These are phyloP conservation scores for Plagodis dolabraria DNA, from an alignment of 2,888 invertebrate genomes.

Conservation along the genomic window DNA sequence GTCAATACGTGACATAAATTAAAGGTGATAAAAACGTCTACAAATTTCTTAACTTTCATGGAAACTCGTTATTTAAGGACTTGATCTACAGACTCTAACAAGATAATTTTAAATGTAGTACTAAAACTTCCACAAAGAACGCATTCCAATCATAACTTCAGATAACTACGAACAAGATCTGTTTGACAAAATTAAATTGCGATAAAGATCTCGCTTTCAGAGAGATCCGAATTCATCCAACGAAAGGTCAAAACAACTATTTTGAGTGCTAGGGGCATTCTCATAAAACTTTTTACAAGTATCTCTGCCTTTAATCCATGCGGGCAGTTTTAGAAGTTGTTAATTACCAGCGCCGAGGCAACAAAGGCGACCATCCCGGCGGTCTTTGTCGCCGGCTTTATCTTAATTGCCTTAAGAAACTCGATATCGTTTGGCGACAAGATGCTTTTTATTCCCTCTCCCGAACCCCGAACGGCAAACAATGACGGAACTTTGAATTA, in stretches of 20 bases:
- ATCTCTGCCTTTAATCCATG: constrained; percentile 46
- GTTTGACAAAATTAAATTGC: constrained; percentile 21
- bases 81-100: too few species aligned
- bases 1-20: too few species aligned
- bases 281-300: constrained; percentile 30
- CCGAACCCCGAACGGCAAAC: constrained; percentile 68
- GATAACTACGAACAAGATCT: constrained; percentile 9
- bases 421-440: constrained; percentile 81
- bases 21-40: too few species aligned
- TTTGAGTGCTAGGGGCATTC: constrained; percentile 17
- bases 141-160: background rate
- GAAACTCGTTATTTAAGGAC: too few species aligned
- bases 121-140: constrained; percentile 9
- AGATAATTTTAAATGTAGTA: too few species aligned
- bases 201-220: constrained; percentile 19
- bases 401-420: constrained; percentile 83
- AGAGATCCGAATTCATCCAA: constrained; percentile 7
- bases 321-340: constrained; percentile 60
- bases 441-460: constrained; percentile 77
- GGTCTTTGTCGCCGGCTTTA: constrained; percentile 77
- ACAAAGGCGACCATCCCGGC: constrained; percentile 62
- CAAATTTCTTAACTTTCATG: too few species aligned
- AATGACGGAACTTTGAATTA: constrained; percentile 80
- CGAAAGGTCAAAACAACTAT: constrained; percentile 26
- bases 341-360: constrained; percentile 66